These are phyloP conservation scores for Sebastes trivittatus DNA, from an alignment of 2,797 vertebrate species.

Conservation along the genomic window DNA sequence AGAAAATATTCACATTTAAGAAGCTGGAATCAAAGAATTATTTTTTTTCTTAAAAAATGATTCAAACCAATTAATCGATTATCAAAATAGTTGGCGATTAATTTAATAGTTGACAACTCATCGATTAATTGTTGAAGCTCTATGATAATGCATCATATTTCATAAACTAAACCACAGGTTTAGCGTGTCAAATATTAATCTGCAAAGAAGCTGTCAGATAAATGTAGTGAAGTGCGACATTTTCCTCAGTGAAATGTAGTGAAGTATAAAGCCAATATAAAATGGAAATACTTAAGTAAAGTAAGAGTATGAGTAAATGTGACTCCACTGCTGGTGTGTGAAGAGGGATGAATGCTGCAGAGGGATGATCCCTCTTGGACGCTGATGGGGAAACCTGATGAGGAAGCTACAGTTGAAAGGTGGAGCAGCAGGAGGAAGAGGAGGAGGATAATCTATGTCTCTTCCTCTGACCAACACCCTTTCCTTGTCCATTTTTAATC, in stretches of 20 bases:
- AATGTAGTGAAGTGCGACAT: not conserved
- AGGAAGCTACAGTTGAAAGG: slow-evolving; percentile 18
- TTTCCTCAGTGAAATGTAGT: not conserved
- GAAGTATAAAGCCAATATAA: not conserved
- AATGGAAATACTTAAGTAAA: not conserved
- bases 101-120: too few species aligned
- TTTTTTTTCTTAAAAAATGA: too few species aligned
- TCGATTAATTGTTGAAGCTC: too few species aligned
- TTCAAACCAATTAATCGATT: too few species aligned
- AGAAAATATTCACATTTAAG: too few species aligned
- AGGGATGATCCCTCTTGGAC: slow-evolving; percentile 32
- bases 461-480: slow-evolving; percentile 32
- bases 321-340: not conserved
- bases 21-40: too few species aligned
- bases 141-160: too few species aligned
- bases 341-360: not conserved
- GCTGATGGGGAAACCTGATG: slow-evolving; percentile 7
- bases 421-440: slow-evolving; percentile 14
- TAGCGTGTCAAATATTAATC: not conserved
- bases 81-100: too few species aligned
- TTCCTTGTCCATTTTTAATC: slow-evolving; percentile 67
- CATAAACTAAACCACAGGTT: not conserved
- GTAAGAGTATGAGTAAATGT: not conserved
- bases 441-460: slow-evolving; percentile 61
- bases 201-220: not conserved